Percentiles rank a stretch among this genome's conserved stretches.
These are phyloP conservation scores for Globia sparganii DNA, from an alignment of 2,888 invertebrate genomes.

Conservation along the genomic window DNA sequence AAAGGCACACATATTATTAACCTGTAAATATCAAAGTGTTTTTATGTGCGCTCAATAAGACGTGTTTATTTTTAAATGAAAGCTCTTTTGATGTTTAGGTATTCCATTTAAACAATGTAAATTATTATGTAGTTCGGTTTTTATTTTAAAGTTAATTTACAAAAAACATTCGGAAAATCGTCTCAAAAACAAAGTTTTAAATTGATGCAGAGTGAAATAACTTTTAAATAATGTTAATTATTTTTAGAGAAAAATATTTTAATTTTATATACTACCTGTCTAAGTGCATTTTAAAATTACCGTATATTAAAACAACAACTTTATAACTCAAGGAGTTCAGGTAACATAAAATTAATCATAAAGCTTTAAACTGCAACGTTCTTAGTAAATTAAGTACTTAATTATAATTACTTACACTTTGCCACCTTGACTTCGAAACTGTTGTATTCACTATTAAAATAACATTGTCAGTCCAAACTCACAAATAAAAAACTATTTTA, in stretches of 20 bases:
- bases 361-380: slow-evolving; percentile 44
- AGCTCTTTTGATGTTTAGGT: slow-evolving; percentile 46
- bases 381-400: slow-evolving; percentile 49
- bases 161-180: not conserved
- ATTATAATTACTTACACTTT: slow-evolving; percentile 63
- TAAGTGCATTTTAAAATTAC: slow-evolving; percentile 37
- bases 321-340: slow-evolving; percentile 58
- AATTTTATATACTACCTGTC: slow-evolving; percentile 6
- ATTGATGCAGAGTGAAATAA: not conserved
- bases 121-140: slow-evolving; percentile 18
- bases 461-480: slow-evolving; percentile 48
- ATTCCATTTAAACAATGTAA: slow-evolving; percentile 26
- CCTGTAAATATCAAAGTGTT: slow-evolving; percentile 45
- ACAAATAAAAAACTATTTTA: slow-evolving; percentile 45
- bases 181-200: slow-evolving; percentile 35
- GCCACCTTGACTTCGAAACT: slow-evolving; percentile 52
- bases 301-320: slow-evolving; percentile 31
- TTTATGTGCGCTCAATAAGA: slow-evolving; percentile 42
- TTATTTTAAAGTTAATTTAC: slow-evolving; percentile 2
- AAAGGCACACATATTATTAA: slow-evolving; percentile 15
- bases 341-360: slow-evolving; percentile 59
- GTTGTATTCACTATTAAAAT: slow-evolving; percentile 32
- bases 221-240: not conserved
- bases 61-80: slow-evolving; percentile 52
- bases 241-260: slow-evolving; percentile 3